phyloP scores from a whole-genome alignment of 2,888 invertebrate genomes.

The Drosophila multiciliata region DNA sequence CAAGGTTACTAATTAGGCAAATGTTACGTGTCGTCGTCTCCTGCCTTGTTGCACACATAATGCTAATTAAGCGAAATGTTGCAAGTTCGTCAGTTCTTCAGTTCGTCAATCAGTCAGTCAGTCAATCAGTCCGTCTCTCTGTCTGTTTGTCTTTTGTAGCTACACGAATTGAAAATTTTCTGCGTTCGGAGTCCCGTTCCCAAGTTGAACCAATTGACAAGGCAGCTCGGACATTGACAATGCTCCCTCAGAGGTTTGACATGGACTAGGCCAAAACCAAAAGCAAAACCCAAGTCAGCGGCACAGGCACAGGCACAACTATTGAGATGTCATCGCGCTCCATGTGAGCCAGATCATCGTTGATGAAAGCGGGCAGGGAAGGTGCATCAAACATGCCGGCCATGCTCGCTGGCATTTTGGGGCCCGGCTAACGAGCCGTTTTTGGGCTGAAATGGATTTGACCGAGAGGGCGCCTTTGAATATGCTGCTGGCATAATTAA shows the following conservation, averaged over 20 bases:
- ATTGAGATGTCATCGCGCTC: slow-evolving; percentile 73
- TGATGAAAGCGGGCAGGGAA: neutral
- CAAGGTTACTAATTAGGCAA: slow-evolving; percentile 76
- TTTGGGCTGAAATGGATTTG: slow-evolving; percentile 28
- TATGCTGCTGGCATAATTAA: slow-evolving; percentile 74
- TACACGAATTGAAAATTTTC: slow-evolving; percentile 14
- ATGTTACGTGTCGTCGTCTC: slow-evolving; percentile 36
- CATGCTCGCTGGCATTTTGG: slow-evolving; percentile 40
- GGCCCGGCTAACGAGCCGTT: slow-evolving; percentile 57
- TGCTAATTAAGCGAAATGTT: slow-evolving; percentile 73
- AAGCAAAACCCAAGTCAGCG: slow-evolving; percentile 25
- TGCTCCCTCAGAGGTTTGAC: slow-evolving; percentile 72
- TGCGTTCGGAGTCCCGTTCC: slow-evolving; percentile 18
- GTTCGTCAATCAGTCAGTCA: slow-evolving; percentile 7
- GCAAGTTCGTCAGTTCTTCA: slow-evolving; percentile 19
- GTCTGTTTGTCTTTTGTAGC: neutral
- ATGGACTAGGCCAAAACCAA: slow-evolving; percentile 53
- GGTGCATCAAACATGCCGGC: slow-evolving; percentile 63
- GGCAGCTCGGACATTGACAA: slow-evolving; percentile 72
- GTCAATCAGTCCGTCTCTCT: neutral
- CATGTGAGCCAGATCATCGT: slow-evolving; percentile 21
- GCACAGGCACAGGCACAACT: slow-evolving; percentile 54
- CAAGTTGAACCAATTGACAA: slow-evolving; percentile 52
- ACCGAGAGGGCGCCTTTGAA: slow-evolving; percentile 61
- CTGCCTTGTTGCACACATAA: slow-evolving; percentile 40